Evolutionary conservation across 2,888 invertebrate species (phyloP), one percentile per base, ranked within the genome.

Genomic region (Rhopalosiphum nymphaeae): DNA sequence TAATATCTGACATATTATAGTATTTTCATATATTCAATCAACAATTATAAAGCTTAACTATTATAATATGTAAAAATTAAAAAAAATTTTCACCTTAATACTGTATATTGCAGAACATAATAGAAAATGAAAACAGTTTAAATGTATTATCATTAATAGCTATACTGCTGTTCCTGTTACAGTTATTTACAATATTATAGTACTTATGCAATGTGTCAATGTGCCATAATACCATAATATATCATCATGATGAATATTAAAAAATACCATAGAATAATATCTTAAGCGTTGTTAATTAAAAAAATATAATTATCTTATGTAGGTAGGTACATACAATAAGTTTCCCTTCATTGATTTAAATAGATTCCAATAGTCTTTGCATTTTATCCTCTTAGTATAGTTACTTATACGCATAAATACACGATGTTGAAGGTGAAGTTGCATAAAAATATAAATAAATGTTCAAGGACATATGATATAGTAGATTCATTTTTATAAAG

Each of bases 361-460:
- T 57, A 42, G 42, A 42, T 84, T 53, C 78, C 36, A n/a, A 91
- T 78, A 49, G 16, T 89, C 89, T 88, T 89, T 29, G 11, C 29
- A 88, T 56, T 89, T 89, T 93, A 93, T 93, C 92, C 92, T 93
- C 88, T 36, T 67, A 9, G 21, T 36, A 9, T 46, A 88, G 44
- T 61, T 90, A 46, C 36, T 36, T 53, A 36, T 53, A 42, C 25
- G 46, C 21, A 36, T 87, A 53, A 53, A 29, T n/a, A n/a, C 29
- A 53, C 84, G 16, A 53, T 84, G 67, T 67, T 7, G 92, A 89
- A 92, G 88, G 92, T 78, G 88, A 89, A 93, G 53, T 93, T 61
- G 46, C 36, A 91, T 42, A 92, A 67, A 91, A 78, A 56, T 56
- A 89, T 89, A 93, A 78, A 93, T 92, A 92, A 78, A 89, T 29